Conservation (phyloP, 2,888 invertebrate genomes). For the Poecilobothrus nobilitatus region DNA sequence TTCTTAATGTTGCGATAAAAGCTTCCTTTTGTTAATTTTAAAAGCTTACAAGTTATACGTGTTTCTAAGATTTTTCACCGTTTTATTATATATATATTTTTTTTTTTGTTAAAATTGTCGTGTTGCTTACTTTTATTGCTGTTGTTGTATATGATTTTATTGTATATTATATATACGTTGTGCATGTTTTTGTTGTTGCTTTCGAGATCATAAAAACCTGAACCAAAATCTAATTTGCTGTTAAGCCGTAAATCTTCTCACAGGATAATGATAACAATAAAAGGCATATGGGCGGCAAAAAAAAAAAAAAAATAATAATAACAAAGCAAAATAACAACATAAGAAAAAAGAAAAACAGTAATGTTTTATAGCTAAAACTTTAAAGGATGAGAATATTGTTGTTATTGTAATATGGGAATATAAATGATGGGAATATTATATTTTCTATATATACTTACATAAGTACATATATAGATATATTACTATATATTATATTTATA, state of each 20-base stretch:
- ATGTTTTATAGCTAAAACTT: background rate
- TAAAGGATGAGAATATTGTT: background rate
- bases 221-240: constrained; percentile 3
- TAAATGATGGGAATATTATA: no score
- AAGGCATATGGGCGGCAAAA: background rate
- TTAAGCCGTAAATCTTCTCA: constrained; percentile 6
- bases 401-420: background rate
- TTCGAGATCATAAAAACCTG: constrained; percentile 1
- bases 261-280: constrained; percentile 6
- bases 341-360: background rate
- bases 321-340: background rate
- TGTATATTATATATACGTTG: background rate
- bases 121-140: no score
- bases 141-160: background rate
- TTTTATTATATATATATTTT: no score
- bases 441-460: no score
- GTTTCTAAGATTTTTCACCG: no score
- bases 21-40: no score
- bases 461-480: no score
- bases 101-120: no score
- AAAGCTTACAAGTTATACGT: background rate
- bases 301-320: background rate
- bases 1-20: no score
- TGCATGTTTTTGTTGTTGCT: background rate
- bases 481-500: no score